Evolutionary conservation across 1,140 invertebrate species (phyloP), one percentile per base, ranked within the genome.

Genomic region (Cyclargus thomasi): DNA sequence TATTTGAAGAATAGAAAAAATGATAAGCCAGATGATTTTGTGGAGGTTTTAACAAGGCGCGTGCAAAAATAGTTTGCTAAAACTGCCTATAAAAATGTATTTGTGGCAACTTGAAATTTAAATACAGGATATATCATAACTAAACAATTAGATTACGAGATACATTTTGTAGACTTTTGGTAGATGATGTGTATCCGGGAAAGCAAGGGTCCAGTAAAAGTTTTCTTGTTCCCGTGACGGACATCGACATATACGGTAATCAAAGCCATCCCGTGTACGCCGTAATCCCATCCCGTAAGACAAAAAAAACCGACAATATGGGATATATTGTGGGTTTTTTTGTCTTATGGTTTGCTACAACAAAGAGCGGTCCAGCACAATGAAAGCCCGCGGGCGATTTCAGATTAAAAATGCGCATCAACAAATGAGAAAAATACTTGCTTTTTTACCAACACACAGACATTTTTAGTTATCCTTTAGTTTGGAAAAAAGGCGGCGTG

Each of bases 401-500:
- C 29, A 77, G 75, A 77, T 77, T 77, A 77, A 77, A 77, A 77
- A 69, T 59, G 55, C 55, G 55, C 55, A 59, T 59, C 55, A 59
- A 59, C 55, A 59, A 59, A 59, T 59, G 55, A 59, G 55, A 59
- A 59, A 59, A 59, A 59, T 59, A 59, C 55, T 59, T 59, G 55
- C 11, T 21, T 59, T 20, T 20, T 21, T 11, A 59, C 55, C 20
- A 59, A 59, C 20, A 59, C 55, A 59, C 55, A 59, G 55, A 20
- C 55, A 21, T 59, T 59, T 59, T 59, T 59, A 59, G 55, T 59
- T 59, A 59, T 59, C 55, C 55, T 59, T 59, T 59, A 59, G 55
- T 59, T 59, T 59, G 55, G 55, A 59, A 18, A 59, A 59, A 59
- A 59, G 18, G 20, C 6, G 18, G 17, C 1, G 53, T 6, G 55